phyloP scores from a whole-genome alignment of 2,888 invertebrate genomes.

The Portevinia maculata region DNA sequence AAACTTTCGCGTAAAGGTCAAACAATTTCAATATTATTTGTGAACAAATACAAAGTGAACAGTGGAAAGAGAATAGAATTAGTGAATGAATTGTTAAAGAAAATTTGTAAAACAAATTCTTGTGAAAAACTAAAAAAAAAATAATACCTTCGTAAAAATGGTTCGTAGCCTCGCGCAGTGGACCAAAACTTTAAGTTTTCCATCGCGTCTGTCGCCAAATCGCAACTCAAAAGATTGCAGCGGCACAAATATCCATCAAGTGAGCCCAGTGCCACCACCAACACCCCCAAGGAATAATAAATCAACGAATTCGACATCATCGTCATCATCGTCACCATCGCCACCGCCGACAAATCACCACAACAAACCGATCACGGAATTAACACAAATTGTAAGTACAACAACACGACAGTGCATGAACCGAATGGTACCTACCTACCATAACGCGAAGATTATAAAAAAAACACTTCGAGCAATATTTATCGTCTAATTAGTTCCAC shows the following conservation, averaged over 20 bases:
- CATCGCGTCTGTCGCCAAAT: slow-evolving; percentile 92
- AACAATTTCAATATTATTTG: slow-evolving; percentile 16
- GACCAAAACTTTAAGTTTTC: slow-evolving; percentile 96
- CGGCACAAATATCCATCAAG: slow-evolving; percentile 85
- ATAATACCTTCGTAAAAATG: slow-evolving; percentile 84
- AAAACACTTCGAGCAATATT: not conserved
- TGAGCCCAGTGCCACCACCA: slow-evolving; percentile 83
- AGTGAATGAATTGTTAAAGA: slow-evolving; percentile 47
- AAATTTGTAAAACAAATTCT: slow-evolving; percentile 63
- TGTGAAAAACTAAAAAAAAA: slow-evolving; percentile 71
- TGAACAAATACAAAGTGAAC: slow-evolving; percentile 62
- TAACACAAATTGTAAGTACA: slow-evolving; percentile 87
- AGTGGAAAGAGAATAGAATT: slow-evolving; percentile 54
- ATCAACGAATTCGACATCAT: slow-evolving; percentile 83
- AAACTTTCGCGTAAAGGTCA: slow-evolving; percentile 44
- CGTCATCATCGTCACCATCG: slow-evolving; percentile 83
- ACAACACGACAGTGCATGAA: not conserved
- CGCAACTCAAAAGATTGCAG: slow-evolving; percentile 89
- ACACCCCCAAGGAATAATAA: slow-evolving; percentile 86
- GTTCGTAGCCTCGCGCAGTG: slow-evolving; percentile 94
- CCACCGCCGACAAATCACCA: slow-evolving; percentile 81
- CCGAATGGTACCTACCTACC: not conserved
- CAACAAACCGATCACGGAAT: slow-evolving; percentile 86
- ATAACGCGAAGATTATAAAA: not conserved
- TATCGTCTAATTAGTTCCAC: slow-evolving; percentile 54